Percentiles rank a stretch among this genome's conserved stretches.
Conservation (phyloP, 2,797 vertebrate genomes). For the Sebastes iracundus region DNA sequence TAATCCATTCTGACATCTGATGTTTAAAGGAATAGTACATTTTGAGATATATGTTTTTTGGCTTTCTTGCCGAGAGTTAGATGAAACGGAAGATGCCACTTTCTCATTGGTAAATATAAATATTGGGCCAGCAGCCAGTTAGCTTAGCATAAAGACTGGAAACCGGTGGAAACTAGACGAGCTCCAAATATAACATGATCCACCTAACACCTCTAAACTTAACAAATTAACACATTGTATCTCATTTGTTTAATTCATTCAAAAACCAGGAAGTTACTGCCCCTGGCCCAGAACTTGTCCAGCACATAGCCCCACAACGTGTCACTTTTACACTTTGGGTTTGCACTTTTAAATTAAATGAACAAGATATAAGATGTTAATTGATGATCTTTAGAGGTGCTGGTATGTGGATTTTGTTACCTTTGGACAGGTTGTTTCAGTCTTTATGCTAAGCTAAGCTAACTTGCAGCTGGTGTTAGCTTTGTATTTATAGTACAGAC, state of each 20-base stretch:
- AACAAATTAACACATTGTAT: neutral
- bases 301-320: neutral
- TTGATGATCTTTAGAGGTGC: neutral
- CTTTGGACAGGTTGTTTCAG: neutral
- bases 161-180: neutral
- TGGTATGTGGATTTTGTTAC: neutral
- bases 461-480: neutral
- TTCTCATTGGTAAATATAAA: neutral
- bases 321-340: neutral
- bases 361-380: neutral
- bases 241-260: neutral
- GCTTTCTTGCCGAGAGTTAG: neutral
- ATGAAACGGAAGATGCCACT: neutral
- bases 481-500: neutral
- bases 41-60: neutral
- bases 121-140: neutral
- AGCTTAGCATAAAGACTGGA: neutral
- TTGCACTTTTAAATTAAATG: neutral
- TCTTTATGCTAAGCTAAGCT: neutral
- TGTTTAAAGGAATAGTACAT: neutral
- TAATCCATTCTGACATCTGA: neutral
- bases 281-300: neutral
- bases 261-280: neutral
- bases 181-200: neutral
- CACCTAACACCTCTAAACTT: neutral